These are phyloP conservation scores for Pseudoips prasinana DNA, from an alignment of 2,888 invertebrate species.

Conservation along the genomic window DNA sequence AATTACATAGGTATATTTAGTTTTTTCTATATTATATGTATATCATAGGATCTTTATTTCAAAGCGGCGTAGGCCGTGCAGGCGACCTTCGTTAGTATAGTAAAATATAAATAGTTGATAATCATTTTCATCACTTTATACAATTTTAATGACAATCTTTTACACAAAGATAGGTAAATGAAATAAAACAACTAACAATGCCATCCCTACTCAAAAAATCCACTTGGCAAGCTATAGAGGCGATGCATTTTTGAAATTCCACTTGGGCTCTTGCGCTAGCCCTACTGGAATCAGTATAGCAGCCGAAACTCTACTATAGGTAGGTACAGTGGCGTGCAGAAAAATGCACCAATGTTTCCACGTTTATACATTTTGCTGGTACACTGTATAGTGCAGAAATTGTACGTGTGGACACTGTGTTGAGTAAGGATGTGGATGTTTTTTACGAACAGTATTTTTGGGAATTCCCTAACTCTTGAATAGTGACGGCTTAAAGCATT, in stretches of 20 bases:
- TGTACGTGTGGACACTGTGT: conserved; percentile 1
- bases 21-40: no score
- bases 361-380: conserved; percentile 2
- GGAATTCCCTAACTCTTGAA: no score
- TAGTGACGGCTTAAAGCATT: no score
- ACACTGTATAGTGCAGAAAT: conserved; percentile 16
- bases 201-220: conserved; percentile 52
- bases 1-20: no score
- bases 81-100: no score
- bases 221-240: conserved; percentile 47
- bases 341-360: conserved; percentile 5
- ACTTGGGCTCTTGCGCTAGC: conserved; percentile 42
- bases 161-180: no score
- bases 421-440: background rate
- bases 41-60: no score
- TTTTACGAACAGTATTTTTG: background rate
- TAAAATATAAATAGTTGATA: no score
- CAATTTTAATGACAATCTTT: no score
- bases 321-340: conserved; percentile 16
- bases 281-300: conserved; percentile 22
- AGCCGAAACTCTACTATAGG: conserved; percentile 14
- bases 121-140: no score
- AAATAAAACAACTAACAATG: no score
- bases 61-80: no score
- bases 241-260: conserved; percentile 65